phyloP scores from a whole-genome alignment of 1,140 invertebrate genomes.

The Vollenhovia emeryi region DNA sequence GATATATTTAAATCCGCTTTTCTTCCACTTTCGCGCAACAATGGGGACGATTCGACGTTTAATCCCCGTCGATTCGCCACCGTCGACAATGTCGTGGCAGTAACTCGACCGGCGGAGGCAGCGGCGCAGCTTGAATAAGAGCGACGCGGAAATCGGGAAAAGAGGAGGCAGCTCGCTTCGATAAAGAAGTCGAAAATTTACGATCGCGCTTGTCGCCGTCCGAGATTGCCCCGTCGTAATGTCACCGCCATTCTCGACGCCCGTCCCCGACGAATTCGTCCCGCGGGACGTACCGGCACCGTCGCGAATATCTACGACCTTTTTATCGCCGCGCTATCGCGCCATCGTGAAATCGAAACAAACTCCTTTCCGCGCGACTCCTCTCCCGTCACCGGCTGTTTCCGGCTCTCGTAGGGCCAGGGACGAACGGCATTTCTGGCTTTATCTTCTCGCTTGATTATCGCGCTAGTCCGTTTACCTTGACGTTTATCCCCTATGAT shows the following conservation, averaged over 20 bases:
- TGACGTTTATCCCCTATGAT: slow-evolving; percentile 14
- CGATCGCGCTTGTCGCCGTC: slow-evolving; percentile 43
- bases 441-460: slow-evolving; percentile 8
- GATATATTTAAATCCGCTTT: neutral
- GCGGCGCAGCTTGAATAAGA: slow-evolving; percentile 29
- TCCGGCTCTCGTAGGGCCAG: neutral
- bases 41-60: slow-evolving; percentile 24
- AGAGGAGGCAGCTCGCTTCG: neutral
- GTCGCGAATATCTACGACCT: slow-evolving; percentile 34
- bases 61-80: slow-evolving; percentile 15
- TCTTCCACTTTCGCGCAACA: slow-evolving; percentile 3
- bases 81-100: slow-evolving; percentile 18
- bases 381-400: neutral
- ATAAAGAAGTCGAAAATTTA: slow-evolving; percentile 63
- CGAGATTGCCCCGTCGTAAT: slow-evolving; percentile 66
- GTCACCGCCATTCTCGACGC: slow-evolving; percentile 58
- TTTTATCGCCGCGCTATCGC: slow-evolving; percentile 57
- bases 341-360: slow-evolving; percentile 48
- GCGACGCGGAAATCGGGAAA: slow-evolving; percentile 10
- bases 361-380: neutral
- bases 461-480: neutral
- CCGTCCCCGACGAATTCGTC: slow-evolving; percentile 54
- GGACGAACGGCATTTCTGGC: neutral
- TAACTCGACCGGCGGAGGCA: slow-evolving; percentile 24
- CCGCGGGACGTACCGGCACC: slow-evolving; percentile 59